Conservation (phyloP, 2,888 invertebrate species). For the Mellilla xanthometata region DNA sequence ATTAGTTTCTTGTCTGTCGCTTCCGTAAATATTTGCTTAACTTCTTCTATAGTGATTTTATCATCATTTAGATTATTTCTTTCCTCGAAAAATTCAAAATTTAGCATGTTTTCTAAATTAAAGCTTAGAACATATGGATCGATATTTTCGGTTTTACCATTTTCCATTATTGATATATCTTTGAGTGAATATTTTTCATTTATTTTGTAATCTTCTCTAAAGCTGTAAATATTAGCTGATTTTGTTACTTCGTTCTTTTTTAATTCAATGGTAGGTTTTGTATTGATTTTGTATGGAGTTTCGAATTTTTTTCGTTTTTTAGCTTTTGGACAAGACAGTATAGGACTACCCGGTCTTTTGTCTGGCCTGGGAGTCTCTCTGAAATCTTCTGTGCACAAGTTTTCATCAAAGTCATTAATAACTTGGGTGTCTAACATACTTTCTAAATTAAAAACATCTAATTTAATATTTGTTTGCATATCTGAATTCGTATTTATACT, state of each 20-base stretch:
- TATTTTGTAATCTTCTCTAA: conserved; percentile 57
- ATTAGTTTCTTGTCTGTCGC: conserved; percentile 86
- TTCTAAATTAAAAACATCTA: conserved; percentile 12
- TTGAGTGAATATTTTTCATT: conserved; percentile 45
- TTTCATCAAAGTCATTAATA: conserved; percentile 60
- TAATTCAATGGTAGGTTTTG: conserved; percentile 1
- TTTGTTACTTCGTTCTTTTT: conserved; percentile 11
- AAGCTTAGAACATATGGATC: conserved; percentile 44
- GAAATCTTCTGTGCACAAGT: conserved; percentile 64
- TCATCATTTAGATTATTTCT: conserved; percentile 53
- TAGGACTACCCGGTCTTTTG: conserved; percentile 67
- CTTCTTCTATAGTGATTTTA: conserved; percentile 36
- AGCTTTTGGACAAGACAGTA: conserved; percentile 63
- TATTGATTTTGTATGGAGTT: conserved; percentile 52
- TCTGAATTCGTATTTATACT: too few species aligned
- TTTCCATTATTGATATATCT: conserved; percentile 41
- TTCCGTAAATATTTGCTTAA: conserved; percentile 57
- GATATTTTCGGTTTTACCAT: conserved; percentile 14
- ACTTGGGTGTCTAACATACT: conserved; percentile 59
- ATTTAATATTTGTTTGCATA: too few species aligned
- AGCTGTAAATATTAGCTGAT: conserved; percentile 19
- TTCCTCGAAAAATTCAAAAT: conserved; percentile 40
- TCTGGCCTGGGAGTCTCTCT: conserved; percentile 38
- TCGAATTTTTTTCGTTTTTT: conserved; percentile 58
- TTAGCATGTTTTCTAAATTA: conserved; percentile 45